Conservation (phyloP, 1,140 invertebrate species). For the Hetaerina americana region DNA sequence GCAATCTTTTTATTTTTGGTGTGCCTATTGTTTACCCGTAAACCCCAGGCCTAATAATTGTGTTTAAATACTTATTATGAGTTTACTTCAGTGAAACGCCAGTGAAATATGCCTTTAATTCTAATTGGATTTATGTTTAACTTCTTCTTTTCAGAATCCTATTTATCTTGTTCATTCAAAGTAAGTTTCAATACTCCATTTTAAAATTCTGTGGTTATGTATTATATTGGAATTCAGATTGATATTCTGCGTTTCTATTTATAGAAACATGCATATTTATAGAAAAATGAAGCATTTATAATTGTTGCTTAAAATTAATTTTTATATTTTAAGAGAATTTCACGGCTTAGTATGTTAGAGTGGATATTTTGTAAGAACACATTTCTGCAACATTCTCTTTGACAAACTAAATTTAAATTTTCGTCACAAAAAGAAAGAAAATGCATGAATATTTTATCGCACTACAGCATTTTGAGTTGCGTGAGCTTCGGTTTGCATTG, state of each 20-base stretch:
- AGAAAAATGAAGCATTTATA: too few species aligned
- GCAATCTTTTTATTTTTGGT: too few species aligned
- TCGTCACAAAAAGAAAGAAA: not conserved
- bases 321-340: not conserved
- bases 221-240: too few species aligned
- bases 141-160: not conserved
- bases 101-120: too few species aligned
- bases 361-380: not conserved
- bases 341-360: not conserved
- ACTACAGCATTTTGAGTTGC: slow-evolving; percentile 1
- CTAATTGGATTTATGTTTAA: too few species aligned
- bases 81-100: too few species aligned
- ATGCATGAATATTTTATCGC: not conserved
- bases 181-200: not conserved
- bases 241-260: too few species aligned
- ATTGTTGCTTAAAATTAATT: not conserved
- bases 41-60: too few species aligned
- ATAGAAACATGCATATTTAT: too few species aligned
- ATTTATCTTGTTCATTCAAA: not conserved
- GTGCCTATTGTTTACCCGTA: too few species aligned
- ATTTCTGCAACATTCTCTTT: slow-evolving; percentile 1
- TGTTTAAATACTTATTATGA: too few species aligned
- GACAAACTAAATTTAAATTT: not conserved
- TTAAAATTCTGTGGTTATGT: too few species aligned
- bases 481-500: not conserved